A percentile compares a stretch with the other conserved stretches of the same genome.
These are phyloP conservation scores for Drosophila borealis DNA, from an alignment of 2,888 invertebrate species.

Conservation along the genomic window DNA sequence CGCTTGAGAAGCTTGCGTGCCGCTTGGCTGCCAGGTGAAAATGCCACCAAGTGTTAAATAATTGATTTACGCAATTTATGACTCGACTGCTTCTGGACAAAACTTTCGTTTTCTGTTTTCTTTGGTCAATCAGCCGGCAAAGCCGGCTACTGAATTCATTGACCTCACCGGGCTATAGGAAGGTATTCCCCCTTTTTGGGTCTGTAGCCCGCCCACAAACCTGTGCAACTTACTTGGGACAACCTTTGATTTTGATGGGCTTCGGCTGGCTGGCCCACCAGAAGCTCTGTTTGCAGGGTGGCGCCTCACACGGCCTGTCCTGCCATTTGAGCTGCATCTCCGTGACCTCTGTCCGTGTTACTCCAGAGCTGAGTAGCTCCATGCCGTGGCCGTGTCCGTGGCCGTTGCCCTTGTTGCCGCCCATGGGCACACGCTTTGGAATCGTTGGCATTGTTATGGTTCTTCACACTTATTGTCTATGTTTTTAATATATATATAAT, in stretches of 20 bases:
- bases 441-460: constrained; percentile 78
- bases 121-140: constrained; percentile 25
- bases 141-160: constrained; percentile 53
- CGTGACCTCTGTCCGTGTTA: constrained; percentile 74
- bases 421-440: constrained; percentile 70
- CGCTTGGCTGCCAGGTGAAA: constrained; percentile 23
- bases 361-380: constrained; percentile 59
- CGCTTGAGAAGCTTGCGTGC: constrained; percentile 42
- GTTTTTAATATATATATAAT: constrained; percentile 31
- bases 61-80: constrained; percentile 78
- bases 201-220: constrained; percentile 24
- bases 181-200: neutral
- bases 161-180: constrained; percentile 49
- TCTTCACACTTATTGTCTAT: constrained; percentile 26
- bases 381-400: constrained; percentile 43
- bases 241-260: constrained; percentile 82
- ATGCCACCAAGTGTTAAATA: constrained; percentile 47
- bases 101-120: constrained; percentile 54
- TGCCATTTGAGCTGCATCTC: constrained; percentile 83
- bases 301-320: constrained; percentile 72
- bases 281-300: constrained; percentile 83
- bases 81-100: constrained; percentile 19
- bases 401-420: constrained; percentile 47
- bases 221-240: constrained; percentile 70
- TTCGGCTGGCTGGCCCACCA: constrained; percentile 85